Conservation (phyloP, 1,140 invertebrate genomes). For the Trichomalopsis sarcophagae region DNA sequence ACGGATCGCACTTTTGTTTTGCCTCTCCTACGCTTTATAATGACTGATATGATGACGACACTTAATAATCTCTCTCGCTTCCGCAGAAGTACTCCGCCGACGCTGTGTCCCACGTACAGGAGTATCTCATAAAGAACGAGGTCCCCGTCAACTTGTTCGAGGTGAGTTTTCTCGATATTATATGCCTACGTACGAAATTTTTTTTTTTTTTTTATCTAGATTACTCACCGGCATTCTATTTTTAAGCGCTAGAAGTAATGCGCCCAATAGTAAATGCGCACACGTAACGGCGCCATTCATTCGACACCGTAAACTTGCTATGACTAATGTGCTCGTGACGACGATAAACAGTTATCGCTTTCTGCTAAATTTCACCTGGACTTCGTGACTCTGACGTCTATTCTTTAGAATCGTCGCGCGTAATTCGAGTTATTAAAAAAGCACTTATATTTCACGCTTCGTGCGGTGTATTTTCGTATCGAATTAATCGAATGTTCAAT, state of each 20-base stretch:
- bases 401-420: too few relatives aligned
- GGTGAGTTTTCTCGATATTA: slow-evolving; percentile 77
- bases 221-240: not conserved
- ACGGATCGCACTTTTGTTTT: slow-evolving; percentile 17
- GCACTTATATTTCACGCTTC: too few relatives aligned
- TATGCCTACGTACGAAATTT: not conserved
- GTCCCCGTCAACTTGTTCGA: slow-evolving; percentile 98
- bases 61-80: slow-evolving; percentile 50
- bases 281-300: too few relatives aligned
- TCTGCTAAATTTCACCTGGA: not conserved
- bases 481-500: too few relatives aligned
- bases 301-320: not conserved
- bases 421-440: too few relatives aligned
- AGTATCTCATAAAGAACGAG: slow-evolving; percentile 97
- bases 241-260: not conserved
- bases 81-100: slow-evolving; percentile 97
- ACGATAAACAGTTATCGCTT: not conserved
- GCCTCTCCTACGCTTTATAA: not conserved
- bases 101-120: slow-evolving; percentile 97
- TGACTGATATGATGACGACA: not conserved
- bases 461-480: too few relatives aligned
- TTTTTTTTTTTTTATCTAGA: not conserved
- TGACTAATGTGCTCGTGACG: not conserved
- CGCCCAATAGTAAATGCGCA: too few relatives aligned
- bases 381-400: not conserved